These are phyloP conservation scores for Troglohyphantes excavatus DNA, from an alignment of 2,888 invertebrate species.

Conservation along the genomic window DNA sequence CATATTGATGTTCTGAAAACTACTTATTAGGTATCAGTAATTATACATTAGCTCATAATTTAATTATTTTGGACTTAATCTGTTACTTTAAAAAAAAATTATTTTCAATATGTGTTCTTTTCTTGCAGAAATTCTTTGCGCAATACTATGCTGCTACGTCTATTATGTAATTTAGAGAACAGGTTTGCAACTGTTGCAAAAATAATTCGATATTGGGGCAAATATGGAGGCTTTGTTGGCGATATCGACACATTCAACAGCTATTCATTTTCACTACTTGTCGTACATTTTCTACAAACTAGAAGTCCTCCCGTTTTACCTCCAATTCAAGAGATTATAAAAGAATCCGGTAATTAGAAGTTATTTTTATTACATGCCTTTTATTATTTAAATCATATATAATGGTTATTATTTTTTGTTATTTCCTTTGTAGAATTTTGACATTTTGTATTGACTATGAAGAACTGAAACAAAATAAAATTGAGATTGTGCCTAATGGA, in stretches of 20 bases:
- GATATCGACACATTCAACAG: slow-evolving; percentile 73
- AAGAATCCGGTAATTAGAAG: slow-evolving; percentile 52
- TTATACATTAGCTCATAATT: no score
- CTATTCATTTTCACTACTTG: slow-evolving; percentile 73
- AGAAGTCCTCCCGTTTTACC: slow-evolving; percentile 67
- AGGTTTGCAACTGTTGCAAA: slow-evolving; percentile 63
- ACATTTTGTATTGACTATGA: no score
- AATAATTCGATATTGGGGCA: slow-evolving; percentile 73
- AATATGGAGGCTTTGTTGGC: slow-evolving; percentile 76
- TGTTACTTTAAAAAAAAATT: no score
- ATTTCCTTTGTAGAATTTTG: no score
- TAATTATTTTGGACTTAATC: no score
- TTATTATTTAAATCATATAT: no score
- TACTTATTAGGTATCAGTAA: no score
- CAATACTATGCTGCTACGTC: slow-evolving; percentile 61
- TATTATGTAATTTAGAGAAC: slow-evolving; percentile 54
- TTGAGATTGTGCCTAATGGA: no score
- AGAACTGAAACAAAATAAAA: no score
- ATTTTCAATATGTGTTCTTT: neutral
- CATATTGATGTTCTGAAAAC: no score
- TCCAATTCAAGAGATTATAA: slow-evolving; percentile 50
- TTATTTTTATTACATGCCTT: neutral
- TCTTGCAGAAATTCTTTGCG: slow-evolving; percentile 67
- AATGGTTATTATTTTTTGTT: no score
- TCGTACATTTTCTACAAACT: slow-evolving; percentile 72